Evolutionary conservation across 2,113 vertebrate genomes (phyloP).

Genomic region (Sylvilagus bachmani): DNA sequence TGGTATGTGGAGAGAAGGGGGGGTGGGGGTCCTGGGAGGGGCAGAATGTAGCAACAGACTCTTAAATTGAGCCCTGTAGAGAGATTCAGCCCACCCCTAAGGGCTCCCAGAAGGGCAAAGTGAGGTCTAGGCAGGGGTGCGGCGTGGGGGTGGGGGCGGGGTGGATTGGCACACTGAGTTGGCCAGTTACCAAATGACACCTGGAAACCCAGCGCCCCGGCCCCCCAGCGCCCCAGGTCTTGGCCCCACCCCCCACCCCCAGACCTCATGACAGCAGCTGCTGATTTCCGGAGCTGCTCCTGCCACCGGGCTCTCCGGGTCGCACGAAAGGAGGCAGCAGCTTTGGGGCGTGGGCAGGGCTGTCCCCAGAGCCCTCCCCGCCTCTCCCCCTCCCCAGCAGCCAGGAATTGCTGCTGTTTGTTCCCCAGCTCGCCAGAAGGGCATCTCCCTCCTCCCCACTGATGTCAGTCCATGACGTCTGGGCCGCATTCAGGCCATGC

Average conservation of each 20-base stretch:
- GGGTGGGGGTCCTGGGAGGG: neutral
- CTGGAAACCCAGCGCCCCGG: neutral
- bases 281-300: neutral
- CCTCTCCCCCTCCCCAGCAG: accelerated
- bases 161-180: neutral
- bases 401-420: neutral
- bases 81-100: neutral
- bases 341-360: neutral
- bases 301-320: neutral
- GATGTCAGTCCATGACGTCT: slow-evolving; percentile 76
- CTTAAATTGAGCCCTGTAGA: neutral
- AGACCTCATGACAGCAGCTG: neutral
- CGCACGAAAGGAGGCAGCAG: neutral
- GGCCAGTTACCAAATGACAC: neutral
- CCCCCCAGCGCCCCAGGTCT: neutral
- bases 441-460: slow-evolving; percentile 73
- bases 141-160: no score
- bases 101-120: neutral
- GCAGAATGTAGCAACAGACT: neutral
- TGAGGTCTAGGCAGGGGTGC: neutral
- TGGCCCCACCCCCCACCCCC: neutral
- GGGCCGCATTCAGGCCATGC: slow-evolving; percentile 79
- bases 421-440: slow-evolving; percentile 65
- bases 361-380: neutral
- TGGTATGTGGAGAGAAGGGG: neutral